phyloP scores from a whole-genome alignment of 1,140 invertebrate genomes.

The Panagrolaimus sp. region DNA sequence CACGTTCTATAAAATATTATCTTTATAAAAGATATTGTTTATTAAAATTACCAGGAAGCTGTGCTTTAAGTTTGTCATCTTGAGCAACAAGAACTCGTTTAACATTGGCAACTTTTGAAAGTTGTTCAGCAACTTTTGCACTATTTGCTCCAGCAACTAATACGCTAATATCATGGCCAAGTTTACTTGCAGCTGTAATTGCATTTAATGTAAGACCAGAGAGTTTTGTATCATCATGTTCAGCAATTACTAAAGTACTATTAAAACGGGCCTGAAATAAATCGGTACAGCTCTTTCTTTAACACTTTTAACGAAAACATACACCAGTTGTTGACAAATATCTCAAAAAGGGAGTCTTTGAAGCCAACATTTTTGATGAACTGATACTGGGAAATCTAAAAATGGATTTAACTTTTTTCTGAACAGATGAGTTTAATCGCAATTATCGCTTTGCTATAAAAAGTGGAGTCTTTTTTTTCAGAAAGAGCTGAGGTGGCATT shows the following conservation, averaged over 20 bases:
- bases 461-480: too few species aligned
- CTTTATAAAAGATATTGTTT: slow-evolving; percentile 23
- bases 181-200: slow-evolving; percentile 81
- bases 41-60: slow-evolving; percentile 65
- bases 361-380: slow-evolving; percentile 10
- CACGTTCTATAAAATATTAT: slow-evolving; percentile 66
- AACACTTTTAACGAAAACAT: neutral
- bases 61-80: slow-evolving; percentile 47
- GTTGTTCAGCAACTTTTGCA: slow-evolving; percentile 37
- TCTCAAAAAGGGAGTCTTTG: neutral
- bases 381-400: too few species aligned
- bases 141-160: slow-evolving; percentile 47
- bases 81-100: slow-evolving; percentile 54
- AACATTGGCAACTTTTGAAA: slow-evolving; percentile 44
- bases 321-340: neutral
- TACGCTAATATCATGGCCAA: slow-evolving; percentile 68
- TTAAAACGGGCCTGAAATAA: slow-evolving; percentile 42
- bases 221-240: slow-evolving; percentile 83
- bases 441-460: too few species aligned
- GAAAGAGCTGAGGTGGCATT: too few species aligned
- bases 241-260: slow-evolving; percentile 80
- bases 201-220: slow-evolving; percentile 81
- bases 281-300: too few species aligned
- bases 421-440: neutral
- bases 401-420: too few species aligned